These are phyloP conservation scores for Leptinotarsa defecta DNA, from an alignment of 1,140 invertebrate species.

Conservation along the genomic window DNA sequence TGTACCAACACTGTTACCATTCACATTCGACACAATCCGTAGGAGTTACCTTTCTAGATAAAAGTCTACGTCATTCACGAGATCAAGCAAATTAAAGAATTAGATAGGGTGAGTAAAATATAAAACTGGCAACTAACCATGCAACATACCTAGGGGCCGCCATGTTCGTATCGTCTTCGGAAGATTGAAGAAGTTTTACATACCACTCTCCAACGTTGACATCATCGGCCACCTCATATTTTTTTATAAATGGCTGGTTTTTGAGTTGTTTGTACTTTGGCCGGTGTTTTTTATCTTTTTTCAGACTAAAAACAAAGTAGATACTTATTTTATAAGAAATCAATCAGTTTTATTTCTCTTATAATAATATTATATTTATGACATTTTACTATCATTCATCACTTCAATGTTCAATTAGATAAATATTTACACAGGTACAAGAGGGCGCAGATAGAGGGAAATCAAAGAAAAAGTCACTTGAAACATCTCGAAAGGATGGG, in stretches of 20 bases:
- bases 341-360: no score
- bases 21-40: neutral
- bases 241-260: conserved; percentile 86
- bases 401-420: no score
- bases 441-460: no score
- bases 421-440: no score
- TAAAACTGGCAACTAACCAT: conserved; percentile 51
- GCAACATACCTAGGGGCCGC: conserved; percentile 53
- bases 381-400: no score
- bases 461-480: no score
- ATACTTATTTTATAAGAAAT: no score
- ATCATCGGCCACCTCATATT: conserved; percentile 67
- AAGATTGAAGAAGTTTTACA: conserved; percentile 58
- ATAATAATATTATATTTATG: no score
- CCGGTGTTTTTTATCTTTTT: conserved; percentile 88
- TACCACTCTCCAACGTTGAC: conserved; percentile 83
- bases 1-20: conserved; percentile 29
- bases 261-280: conserved; percentile 94
- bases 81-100: conserved; percentile 26
- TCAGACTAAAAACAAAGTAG: conserved; percentile 71
- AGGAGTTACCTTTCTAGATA: conserved; percentile 9
- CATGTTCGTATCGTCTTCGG: conserved; percentile 45
- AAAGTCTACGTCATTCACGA: conserved; percentile 24
- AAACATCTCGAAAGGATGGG: no score
- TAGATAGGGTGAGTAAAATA: conserved; percentile 16